Evolutionary conservation across 2,113 vertebrate genomes (phyloP).

Genomic region (Tapirus terrestris): DNA sequence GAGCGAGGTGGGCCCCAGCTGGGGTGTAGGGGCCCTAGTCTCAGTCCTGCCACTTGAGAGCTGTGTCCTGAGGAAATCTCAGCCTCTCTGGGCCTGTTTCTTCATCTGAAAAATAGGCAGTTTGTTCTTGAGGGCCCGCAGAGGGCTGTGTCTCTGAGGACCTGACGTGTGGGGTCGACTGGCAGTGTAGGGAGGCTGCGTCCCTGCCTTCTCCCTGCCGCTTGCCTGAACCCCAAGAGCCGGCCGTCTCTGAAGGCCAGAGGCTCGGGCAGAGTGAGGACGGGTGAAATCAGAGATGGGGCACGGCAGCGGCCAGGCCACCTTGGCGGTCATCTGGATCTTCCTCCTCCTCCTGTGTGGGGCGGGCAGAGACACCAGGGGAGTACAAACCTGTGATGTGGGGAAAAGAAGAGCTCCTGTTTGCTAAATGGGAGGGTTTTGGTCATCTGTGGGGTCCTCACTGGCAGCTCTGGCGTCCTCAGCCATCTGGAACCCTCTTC

Average conservation of each 20-base stretch:
- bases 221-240: neutral
- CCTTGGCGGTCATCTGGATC: neutral
- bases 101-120: neutral
- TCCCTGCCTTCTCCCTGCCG: accelerated
- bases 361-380: neutral
- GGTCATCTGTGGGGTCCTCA: neutral
- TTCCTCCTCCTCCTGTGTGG: neutral
- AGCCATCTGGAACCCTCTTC: neutral
- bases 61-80: neutral
- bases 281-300: neutral
- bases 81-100: neutral
- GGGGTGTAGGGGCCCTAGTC: neutral
- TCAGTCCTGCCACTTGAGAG: neutral
- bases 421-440: neutral
- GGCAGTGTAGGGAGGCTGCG: neutral
- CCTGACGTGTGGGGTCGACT: neutral
- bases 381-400: neutral
- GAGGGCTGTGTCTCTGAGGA: neutral
- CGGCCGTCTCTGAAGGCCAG: neutral
- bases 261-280: neutral
- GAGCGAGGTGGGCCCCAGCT: neutral
- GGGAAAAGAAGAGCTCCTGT: neutral
- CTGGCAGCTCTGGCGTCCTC: neutral
- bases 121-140: neutral
- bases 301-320: neutral